Evolutionary conservation across 2,888 invertebrate species (phyloP).

Genomic region (Agapetus fuscipes): DNA sequence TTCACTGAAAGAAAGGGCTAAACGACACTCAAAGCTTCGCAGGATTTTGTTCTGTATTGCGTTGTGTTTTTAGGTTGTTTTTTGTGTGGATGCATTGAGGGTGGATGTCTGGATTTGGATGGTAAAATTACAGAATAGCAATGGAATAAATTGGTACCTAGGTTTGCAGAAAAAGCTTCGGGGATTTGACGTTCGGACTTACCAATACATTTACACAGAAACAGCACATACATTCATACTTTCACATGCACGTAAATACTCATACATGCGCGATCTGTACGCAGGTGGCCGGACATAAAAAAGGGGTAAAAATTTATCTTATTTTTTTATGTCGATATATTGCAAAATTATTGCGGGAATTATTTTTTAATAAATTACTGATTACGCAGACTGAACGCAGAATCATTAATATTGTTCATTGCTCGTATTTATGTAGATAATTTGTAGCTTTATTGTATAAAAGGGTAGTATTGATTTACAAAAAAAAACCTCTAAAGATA

Average conservation of each 20-base stretch:
- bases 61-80: too few relatives aligned
- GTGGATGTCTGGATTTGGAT: conserved; percentile 7
- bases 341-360: background rate
- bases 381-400: too few relatives aligned
- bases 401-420: too few relatives aligned
- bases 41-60: too few relatives aligned
- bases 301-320: background rate
- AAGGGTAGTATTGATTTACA: too few relatives aligned
- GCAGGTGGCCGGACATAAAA: background rate
- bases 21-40: background rate
- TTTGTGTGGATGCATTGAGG: conserved; percentile 4
- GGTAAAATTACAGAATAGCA: conserved; percentile 21
- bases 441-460: too few relatives aligned
- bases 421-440: too few relatives aligned
- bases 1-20: too few relatives aligned
- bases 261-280: background rate
- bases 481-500: too few relatives aligned
- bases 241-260: background rate
- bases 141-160: conserved; percentile 22
- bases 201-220: conserved; percentile 10
- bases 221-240: background rate
- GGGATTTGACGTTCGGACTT: conserved; percentile 22
- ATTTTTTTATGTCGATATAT: too few relatives aligned
- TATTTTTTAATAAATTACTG: background rate
- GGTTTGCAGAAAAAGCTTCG: conserved; percentile 22